A percentile compares a stretch with the other conserved stretches of the same genome.
phyloP scores from a whole-genome alignment of 2,888 invertebrate species.

The Linyphia triangularis region DNA sequence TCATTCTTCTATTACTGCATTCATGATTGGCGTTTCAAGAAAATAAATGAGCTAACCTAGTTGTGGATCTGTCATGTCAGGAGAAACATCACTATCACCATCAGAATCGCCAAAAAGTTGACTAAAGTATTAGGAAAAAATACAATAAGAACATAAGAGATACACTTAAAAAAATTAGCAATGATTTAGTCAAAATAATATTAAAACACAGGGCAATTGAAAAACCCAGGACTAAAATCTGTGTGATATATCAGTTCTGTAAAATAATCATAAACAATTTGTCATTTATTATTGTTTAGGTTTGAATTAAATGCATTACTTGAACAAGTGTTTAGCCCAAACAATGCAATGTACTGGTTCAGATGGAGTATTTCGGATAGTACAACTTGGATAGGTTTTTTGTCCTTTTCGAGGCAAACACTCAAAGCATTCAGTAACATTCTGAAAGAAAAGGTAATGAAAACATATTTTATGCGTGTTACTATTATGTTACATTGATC shows the following conservation, averaged over 20 bases:
- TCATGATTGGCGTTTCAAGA: too few species aligned
- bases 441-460: slow-evolving; percentile 80
- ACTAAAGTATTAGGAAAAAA: slow-evolving; percentile 81
- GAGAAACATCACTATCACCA: slow-evolving; percentile 98
- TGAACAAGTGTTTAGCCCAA: slow-evolving; percentile 99
- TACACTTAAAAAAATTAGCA: too few species aligned
- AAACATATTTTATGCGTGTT: slow-evolving; percentile 15
- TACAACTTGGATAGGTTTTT: slow-evolving; percentile 97
- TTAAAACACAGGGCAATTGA: too few species aligned
- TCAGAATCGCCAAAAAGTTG: slow-evolving; percentile 98
- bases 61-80: slow-evolving; percentile 97
- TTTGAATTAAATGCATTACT: too few species aligned
- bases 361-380: slow-evolving; percentile 98
- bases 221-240: too few species aligned
- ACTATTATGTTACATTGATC: not conserved
- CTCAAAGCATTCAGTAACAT: slow-evolving; percentile 98
- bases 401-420: slow-evolving; percentile 94
- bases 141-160: not conserved
- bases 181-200: too few species aligned
- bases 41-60: too few species aligned
- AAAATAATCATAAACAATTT: too few species aligned
- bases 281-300: too few species aligned
- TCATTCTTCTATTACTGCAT: too few species aligned
- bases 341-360: slow-evolving; percentile 99
- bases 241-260: too few species aligned